These are phyloP conservation scores for Vireo altiloquus DNA, from an alignment of 2,113 vertebrate genomes.

Conservation along the genomic window DNA sequence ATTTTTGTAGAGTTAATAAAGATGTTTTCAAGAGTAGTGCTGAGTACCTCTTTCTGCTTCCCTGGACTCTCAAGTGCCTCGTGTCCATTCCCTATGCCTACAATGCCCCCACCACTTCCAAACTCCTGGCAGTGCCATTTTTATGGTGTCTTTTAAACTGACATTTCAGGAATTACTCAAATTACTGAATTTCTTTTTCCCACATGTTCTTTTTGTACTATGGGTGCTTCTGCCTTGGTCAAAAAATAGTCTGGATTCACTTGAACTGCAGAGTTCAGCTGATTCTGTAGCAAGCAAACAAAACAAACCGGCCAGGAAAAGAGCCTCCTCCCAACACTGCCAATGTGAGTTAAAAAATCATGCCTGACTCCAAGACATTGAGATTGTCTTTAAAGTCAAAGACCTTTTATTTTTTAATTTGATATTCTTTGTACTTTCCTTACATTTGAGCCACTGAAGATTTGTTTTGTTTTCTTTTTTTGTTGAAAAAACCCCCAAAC, in stretches of 20 bases:
- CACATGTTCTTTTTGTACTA: not conserved
- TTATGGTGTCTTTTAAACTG: not conserved
- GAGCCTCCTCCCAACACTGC: not conserved
- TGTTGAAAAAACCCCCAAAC: not conserved
- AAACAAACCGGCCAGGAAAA: not conserved
- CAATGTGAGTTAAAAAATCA: not conserved
- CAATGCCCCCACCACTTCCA: not conserved
- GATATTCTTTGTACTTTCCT: not conserved
- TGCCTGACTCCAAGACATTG: not conserved
- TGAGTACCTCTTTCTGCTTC: not conserved
- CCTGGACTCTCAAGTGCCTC: not conserved
- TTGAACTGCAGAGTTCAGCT: not conserved
- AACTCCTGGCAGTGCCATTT: not conserved
- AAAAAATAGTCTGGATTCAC: not conserved
- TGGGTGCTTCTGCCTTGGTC: not conserved
- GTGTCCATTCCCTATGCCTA: not conserved
- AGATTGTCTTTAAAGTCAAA: not conserved
- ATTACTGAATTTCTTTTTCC: not conserved
- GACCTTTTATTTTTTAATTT: not conserved
- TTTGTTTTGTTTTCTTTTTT: not conserved
- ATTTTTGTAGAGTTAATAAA: slow-evolving; percentile 36
- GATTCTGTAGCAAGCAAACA: not conserved
- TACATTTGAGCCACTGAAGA: not conserved
- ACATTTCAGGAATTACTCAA: not conserved
- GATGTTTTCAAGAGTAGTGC: slow-evolving; percentile 17